Percentiles rank a stretch among this genome's conserved stretches.
Evolutionary conservation across 37 sponge, comb jelly and placozoan species (phyloP).

Genomic region (Ianthella basta): DNA sequence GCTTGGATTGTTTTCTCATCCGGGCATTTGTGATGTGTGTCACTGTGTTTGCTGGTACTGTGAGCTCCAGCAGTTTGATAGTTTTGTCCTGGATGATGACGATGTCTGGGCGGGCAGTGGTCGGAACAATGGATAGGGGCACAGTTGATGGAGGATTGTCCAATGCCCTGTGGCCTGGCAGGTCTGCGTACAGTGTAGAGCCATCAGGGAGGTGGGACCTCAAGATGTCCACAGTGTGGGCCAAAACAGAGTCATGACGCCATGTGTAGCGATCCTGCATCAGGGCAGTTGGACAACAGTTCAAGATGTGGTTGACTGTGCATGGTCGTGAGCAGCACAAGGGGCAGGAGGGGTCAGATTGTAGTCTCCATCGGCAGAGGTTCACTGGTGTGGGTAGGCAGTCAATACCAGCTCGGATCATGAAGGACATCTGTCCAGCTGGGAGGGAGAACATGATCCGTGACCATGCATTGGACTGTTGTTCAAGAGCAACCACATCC

Average conservation of each 20-base stretch:
- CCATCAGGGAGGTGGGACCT: no score
- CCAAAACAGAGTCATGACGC: constrained; percentile 28
- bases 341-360: not conserved
- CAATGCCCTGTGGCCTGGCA: no score
- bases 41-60: no score
- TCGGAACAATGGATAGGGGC: no score
- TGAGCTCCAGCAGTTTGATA: no score
- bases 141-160: no score
- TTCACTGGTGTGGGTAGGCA: constrained; percentile 22
- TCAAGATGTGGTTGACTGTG: constrained; percentile 31
- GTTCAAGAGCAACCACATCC: not conserved
- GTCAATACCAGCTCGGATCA: not conserved
- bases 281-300: constrained; percentile 15
- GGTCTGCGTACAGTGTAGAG: no score
- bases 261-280: constrained; percentile 41
- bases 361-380: constrained; percentile 31
- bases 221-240: not conserved
- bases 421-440: not conserved
- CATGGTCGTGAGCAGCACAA: not conserved
- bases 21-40: no score
- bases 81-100: no score
- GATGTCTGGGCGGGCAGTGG: no score
- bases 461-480: not conserved
- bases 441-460: not conserved
- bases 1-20: no score